Conservation (phyloP, 2,888 invertebrate genomes). For the Torymus tubicola region DNA sequence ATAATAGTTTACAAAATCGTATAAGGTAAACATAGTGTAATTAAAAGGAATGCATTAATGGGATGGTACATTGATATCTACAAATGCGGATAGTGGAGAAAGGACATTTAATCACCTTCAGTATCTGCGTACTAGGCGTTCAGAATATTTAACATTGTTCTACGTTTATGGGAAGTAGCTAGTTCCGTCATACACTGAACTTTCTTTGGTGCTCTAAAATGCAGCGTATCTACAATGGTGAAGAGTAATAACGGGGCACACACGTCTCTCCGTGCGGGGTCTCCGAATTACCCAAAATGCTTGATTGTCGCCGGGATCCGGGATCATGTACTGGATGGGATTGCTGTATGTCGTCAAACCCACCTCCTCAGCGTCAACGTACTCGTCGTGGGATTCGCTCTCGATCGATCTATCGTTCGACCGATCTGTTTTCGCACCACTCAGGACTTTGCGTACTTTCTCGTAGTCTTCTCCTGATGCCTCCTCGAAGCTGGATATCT, state of each 20-base stretch:
- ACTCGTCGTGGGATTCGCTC: constrained; percentile 67
- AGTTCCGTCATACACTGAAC: constrained; percentile 39
- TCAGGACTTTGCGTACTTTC: constrained; percentile 58
- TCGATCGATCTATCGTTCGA: constrained; percentile 58
- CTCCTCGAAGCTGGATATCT: constrained; percentile 67
- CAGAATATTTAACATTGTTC: constrained; percentile 6
- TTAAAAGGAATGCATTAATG: neutral
- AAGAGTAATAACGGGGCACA: neutral
- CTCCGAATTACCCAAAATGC: constrained; percentile 73
- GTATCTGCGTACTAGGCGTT: constrained; percentile 14
- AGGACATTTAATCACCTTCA: constrained; percentile 26
- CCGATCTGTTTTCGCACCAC: neutral
- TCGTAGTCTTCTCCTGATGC: constrained; percentile 67
- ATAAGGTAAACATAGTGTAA: too few relatives aligned
- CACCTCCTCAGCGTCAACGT: constrained; percentile 65
- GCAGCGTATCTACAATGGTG: constrained; percentile 27
- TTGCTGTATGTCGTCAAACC: constrained; percentile 37
- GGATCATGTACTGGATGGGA: constrained; percentile 69
- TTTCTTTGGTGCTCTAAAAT: constrained; percentile 17
- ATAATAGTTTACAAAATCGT: neutral
- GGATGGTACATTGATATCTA: constrained; percentile 34
- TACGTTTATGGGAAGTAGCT: constrained; percentile 21
- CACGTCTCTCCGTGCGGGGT: constrained; percentile 27
- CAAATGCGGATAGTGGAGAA: constrained; percentile 23
- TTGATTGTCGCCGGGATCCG: constrained; percentile 68